A percentile compares a stretch with the other conserved stretches of the same genome.
phyloP scores from a whole-genome alignment of 2,797 vertebrate genomes.

The Propithecus perrieri region DNA sequence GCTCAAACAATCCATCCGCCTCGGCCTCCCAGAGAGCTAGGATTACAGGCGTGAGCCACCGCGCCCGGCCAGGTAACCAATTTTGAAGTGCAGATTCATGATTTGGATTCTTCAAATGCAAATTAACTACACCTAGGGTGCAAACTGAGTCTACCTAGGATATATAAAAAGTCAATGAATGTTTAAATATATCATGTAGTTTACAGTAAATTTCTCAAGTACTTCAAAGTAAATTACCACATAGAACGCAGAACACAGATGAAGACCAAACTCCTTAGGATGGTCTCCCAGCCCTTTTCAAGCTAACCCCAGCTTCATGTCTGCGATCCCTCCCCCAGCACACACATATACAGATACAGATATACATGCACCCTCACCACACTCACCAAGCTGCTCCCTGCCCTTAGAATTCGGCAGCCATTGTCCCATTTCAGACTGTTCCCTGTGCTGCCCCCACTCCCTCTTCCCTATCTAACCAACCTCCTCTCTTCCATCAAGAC shows the following conservation, averaged over 20 bases:
- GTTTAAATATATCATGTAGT: background rate
- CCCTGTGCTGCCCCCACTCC: background rate
- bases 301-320: background rate
- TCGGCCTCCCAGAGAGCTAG: no score
- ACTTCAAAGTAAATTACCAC: background rate
- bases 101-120: background rate
- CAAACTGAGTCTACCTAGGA: background rate
- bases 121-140: background rate
- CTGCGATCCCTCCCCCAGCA: no score
- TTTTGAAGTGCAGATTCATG: background rate
- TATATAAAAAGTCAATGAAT: background rate
- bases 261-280: background rate
- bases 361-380: background rate
- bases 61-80: background rate
- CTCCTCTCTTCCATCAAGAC: background rate
- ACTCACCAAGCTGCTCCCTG: background rate
- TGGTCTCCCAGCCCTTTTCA: background rate
- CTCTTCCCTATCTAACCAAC: background rate
- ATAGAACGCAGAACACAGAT: background rate
- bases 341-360: background rate
- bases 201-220: background rate
- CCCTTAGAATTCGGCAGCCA: background rate
- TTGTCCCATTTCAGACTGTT: background rate
- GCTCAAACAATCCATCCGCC: no score
- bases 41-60: no score